These are phyloP conservation scores for Tetragnatha montana DNA, from an alignment of 2,888 invertebrate genomes.

Conservation along the genomic window DNA sequence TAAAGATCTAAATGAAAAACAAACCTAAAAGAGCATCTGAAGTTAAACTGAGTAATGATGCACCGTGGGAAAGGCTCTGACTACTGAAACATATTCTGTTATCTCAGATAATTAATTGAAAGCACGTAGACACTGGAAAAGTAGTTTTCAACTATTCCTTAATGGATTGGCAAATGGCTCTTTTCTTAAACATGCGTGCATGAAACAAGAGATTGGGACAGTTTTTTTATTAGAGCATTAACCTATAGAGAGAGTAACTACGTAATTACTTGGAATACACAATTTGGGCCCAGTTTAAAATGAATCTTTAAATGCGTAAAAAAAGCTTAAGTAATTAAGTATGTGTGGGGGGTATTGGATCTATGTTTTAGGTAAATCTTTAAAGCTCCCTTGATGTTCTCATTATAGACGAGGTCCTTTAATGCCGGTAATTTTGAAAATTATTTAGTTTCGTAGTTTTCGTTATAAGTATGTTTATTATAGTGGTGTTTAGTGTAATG, in stretches of 20 bases:
- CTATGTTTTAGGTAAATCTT: not conserved
- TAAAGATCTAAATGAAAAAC: constrained; percentile 32
- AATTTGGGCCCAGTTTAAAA: constrained; percentile 11
- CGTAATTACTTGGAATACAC: constrained; percentile 1
- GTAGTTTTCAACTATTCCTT: constrained; percentile 20
- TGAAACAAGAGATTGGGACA: constrained; percentile 30
- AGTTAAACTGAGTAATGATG: constrained; percentile 44
- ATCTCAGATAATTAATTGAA: constrained; percentile 53
- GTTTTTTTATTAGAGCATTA: constrained; percentile 8
- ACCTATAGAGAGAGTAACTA: constrained; percentile 3
- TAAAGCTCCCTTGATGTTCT: not conserved
- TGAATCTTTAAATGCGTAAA: not conserved
- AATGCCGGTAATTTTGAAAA: not conserved
- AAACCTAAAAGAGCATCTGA: constrained; percentile 18
- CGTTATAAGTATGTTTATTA: no score
- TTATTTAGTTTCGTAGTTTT: not conserved
- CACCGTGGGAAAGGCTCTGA: constrained; percentile 26
- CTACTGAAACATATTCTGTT: constrained; percentile 37
- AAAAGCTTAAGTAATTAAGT: constrained; percentile 7
- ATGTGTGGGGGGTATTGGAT: not conserved
- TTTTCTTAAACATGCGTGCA: constrained; percentile 28
- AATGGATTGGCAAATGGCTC: constrained; percentile 48
- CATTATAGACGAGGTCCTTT: not conserved
- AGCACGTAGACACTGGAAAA: constrained; percentile 29
- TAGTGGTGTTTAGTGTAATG: no score